Evolutionary conservation across 2,113 vertebrate species (phyloP).

Genomic region (Petromus typicus): DNA sequence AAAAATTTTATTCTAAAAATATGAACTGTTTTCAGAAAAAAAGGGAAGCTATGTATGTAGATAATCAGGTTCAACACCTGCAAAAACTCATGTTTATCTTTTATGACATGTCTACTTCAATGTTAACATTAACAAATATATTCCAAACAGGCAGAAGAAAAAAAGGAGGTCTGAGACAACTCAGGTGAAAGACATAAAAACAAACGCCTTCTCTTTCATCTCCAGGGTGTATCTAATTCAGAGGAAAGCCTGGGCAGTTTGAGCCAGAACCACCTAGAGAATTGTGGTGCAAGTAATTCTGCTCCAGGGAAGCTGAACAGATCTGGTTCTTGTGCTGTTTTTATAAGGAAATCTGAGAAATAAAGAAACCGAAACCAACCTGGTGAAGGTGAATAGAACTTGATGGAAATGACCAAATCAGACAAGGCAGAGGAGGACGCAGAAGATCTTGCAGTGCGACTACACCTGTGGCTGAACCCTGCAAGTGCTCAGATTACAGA

Average conservation of each 20-base stretch:
- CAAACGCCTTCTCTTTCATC: background rate
- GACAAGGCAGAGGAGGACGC: background rate
- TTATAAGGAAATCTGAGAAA: conserved; percentile 76
- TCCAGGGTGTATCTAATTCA: background rate
- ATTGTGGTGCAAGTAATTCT: background rate
- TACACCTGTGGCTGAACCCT: background rate
- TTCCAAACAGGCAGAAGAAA: background rate
- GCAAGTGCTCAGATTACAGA: background rate
- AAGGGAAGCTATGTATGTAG: background rate
- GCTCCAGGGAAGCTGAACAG: background rate
- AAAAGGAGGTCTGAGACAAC: background rate
- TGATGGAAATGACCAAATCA: conserved; percentile 22
- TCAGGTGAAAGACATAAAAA: background rate
- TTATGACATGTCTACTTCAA: conserved; percentile 6
- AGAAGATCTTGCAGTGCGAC: background rate
- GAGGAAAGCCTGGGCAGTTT: conserved; percentile 46
- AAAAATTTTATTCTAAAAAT: no score
- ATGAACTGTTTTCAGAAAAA: background rate
- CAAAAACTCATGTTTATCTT: conserved; percentile 40
- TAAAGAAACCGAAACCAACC: conserved; percentile 60
- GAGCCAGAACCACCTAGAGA: conserved; percentile 61
- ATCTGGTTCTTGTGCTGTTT: conserved; percentile 37
- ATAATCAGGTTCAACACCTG: background rate
- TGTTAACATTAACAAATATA: background rate
- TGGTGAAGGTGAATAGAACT: conserved; percentile 57